Evolutionary conservation across 2,888 invertebrate genomes (phyloP), one percentile per base, ranked within the genome.

Genomic region (Nemapogon koenigi): DNA sequence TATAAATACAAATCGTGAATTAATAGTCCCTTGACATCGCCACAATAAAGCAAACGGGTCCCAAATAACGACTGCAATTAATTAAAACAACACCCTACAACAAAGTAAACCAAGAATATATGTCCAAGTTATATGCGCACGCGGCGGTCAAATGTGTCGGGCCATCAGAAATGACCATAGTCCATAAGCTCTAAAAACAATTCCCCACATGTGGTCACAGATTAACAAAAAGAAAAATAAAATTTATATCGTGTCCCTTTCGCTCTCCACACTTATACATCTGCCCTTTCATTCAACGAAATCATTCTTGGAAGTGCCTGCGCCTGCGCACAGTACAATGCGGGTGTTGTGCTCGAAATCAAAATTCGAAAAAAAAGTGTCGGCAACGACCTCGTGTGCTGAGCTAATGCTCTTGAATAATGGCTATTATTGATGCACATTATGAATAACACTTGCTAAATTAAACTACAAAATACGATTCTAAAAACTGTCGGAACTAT

Each of bases 181-280:
- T 73, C 76, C 76, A 63, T 72, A 75, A 69, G 75, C 75, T 72
- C 76, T 71, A 62, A 66, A 17, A 68, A 71, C 72, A 72, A 72
- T 71, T 71, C 72, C 59, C 76, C 73, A 76, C 75, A 76, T 78
- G 76, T 75, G 76, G 76, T 64, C 71, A 61, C 64, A 65, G 69
- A 73, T 73, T 72, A 69, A 71, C 62, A 56, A 65, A 73, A 71
- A 71, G 69, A 73, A 73, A 72, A 72, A 71, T 55, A 70, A 72
- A 72, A 67, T 62, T 63, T 61, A 66, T 64, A 59, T 62, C 52
- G 54, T 52, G 29, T 57, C 63, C 48, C 53, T 48, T 51, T 58
- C 47, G 35, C 19, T n/a, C 49, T 4, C 19, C 4, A 4, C 4
- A 4, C 28, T 28, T 28, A 28, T 16, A 8, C 39, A 14, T 42